phyloP scores from a whole-genome alignment of 2,113 vertebrate genomes.

The Hirundichthys speculiger region DNA sequence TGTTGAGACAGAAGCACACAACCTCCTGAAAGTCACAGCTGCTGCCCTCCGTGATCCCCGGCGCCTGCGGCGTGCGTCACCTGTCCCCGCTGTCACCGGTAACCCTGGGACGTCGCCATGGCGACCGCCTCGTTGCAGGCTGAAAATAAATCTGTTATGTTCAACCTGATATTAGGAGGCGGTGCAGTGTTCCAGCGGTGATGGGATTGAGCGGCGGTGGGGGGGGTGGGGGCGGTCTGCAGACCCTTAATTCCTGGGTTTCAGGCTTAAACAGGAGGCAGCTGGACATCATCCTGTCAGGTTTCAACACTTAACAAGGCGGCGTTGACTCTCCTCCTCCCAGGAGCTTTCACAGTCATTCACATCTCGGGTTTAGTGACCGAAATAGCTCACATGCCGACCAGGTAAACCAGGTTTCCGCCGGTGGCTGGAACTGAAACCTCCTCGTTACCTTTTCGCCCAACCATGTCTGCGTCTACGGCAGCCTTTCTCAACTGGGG shows the following conservation, averaged over 20 bases:
- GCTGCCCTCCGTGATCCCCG: slow-evolving; percentile 51
- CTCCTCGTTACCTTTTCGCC: too few species aligned
- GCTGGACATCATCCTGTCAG: too few species aligned
- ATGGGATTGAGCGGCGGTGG: background rate
- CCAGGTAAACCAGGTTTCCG: too few species aligned
- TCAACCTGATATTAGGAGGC: slow-evolving; percentile 28
- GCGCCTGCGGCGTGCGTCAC: slow-evolving; percentile 51
- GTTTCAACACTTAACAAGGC: too few species aligned
- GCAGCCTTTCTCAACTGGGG: too few species aligned
- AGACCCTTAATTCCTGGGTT: slow-evolving; percentile 37
- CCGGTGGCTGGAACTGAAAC: too few species aligned
- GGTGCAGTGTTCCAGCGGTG: slow-evolving; percentile 29
- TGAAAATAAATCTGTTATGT: slow-evolving; percentile 54
- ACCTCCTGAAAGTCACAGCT: slow-evolving; percentile 51
- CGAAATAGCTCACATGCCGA: too few species aligned
- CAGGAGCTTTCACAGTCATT: too few species aligned
- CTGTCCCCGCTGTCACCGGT: slow-evolving; percentile 62
- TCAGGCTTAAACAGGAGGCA: slow-evolving; percentile 1
- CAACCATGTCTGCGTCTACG: too few species aligned
- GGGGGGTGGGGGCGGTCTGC: background rate
- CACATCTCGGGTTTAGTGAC: too few species aligned
- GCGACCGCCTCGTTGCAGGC: slow-evolving; percentile 64
- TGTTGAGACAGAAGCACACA: slow-evolving; percentile 29
- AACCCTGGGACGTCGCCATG: slow-evolving; percentile 54
- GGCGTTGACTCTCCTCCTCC: too few species aligned